Evolutionary conservation across 2,113 vertebrate species (phyloP), one percentile per base, ranked within the genome.

Genomic region (Hydrolagus affinis): DNA sequence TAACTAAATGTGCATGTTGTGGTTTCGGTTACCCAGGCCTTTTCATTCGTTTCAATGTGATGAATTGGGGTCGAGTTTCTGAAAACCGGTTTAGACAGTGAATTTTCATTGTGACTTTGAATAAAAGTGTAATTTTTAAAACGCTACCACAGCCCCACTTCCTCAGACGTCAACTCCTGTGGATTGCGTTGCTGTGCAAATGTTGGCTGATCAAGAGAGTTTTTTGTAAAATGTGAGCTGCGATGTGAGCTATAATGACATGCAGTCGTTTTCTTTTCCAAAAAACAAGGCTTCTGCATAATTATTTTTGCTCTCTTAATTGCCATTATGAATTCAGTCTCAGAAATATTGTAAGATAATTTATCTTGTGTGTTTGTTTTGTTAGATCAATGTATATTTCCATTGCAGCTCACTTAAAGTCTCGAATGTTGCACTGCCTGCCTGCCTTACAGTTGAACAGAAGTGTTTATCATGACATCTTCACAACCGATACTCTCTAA

Each of bases 201-300:
- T 80, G 23, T 66, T 68, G 78, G 17, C 25, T 30, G 78, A 28
- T 83, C 15, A 83, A 32, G 17, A 21, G 15, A 68, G n/a, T 8
- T 66, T 83, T 66, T 83, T 66, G 44, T 68, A 66, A 66, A 83
- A 83, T 83, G 62, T 83, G 60, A 32, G 62, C 66, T 83, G 25
- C 25, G 66, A 66, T 66, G 0, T 17, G 60, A 83, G 21, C 25
- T 83, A 68, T 11, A 19, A 32, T 68, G 60, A 83, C 28, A 19
- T 66, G 14, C 30, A 28, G n/a, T 83, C 0, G 11, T 66, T 30
- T 83, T 68, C 66, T 66, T 59, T 66, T 60, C 14, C 12, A 59
- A 60, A 66, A 64, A 83, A 28, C 60, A 32, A 28, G 44, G 44
- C 44, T 83, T 83, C 21, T 66, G 62, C 78, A 83, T 68, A 83